Base-by-base conservation (phyloP, 2,113 vertebrate genomes). In the Pteropus alecto region DNA sequence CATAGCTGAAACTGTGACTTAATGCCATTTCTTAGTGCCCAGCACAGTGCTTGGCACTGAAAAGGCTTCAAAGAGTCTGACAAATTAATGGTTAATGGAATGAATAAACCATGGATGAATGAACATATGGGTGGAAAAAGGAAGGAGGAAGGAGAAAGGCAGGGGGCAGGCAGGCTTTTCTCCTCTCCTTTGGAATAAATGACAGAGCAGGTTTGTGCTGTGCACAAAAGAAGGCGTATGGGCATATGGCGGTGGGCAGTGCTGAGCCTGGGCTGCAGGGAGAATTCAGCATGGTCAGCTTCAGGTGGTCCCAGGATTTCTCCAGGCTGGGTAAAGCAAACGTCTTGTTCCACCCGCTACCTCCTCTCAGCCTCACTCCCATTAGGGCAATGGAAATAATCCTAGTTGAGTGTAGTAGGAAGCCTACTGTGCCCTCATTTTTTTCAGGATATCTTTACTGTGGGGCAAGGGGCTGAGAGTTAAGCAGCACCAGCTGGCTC, bases 211-310 rank as follows among this genome's bases (percentile, higher is more conserved):
- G 74, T 22, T 74, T 22, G 16, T 54, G 41, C 28, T 28, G 8
- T 2, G 28, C 4, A 1, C 5, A 21, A 33, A 2, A 22, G 21
- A 70, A 24, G n/a, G 15, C 19, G 18, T 3, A 33, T 56, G 33
- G 19, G 58, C 54, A 35, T 7, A 21, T 30, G 15, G 51, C 7
- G 24, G 16, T 18, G 33, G 22, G 30, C 1, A 46, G 33, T 28
- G 19, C 35, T 65, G 35, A 43, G 41, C 38, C 11, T 68, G 48
- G 15, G 22, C 1, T n/a, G 8, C 7, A 28, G 24, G 19, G 6
- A 2, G 10, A 48, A 35, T 74, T n/a, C 24, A 63, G 12, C 24
- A 38, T 35, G 16, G 18, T 6, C 21, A 90, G 54, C 30, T 14
- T 43, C 15, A 56, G 46, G 46, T 2, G 41, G 14, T 22, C 26